Conservation (phyloP, 2,888 invertebrate genomes). For the Macaria notata region DNA sequence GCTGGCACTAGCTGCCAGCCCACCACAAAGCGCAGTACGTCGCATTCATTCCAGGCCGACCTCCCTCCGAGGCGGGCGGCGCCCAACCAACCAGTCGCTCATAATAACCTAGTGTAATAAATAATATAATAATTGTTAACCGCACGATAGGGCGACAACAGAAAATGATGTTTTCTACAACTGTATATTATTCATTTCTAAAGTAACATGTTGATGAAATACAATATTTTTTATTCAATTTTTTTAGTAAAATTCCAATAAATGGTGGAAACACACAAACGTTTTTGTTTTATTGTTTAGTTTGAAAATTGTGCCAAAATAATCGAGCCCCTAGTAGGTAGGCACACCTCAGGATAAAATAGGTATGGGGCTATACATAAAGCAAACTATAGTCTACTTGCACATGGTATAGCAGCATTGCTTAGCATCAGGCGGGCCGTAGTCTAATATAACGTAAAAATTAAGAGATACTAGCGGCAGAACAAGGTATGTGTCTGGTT, state of each 20-base stretch:
- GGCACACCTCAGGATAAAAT: no score
- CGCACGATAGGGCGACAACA: slow-evolving; percentile 45
- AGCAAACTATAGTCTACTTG: no score
- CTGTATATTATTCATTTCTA: slow-evolving; percentile 78
- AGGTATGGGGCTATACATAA: no score
- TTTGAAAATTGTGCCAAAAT: not conserved
- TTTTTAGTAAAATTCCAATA: slow-evolving; percentile 80
- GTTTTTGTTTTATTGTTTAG: slow-evolving; percentile 43
- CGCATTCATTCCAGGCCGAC: slow-evolving; percentile 16
- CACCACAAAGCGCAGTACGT: not conserved
- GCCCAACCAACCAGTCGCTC: slow-evolving; percentile 9
- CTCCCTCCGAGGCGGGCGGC: slow-evolving; percentile 5
- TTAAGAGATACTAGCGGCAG: no score
- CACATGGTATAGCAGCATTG: no score
- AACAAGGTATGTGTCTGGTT: no score
- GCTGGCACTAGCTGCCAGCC: no score
- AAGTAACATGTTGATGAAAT: slow-evolving; percentile 78
- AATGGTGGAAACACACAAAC: slow-evolving; percentile 73
- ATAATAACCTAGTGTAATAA: slow-evolving; percentile 32
- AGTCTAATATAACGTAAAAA: no score
- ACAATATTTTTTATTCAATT: slow-evolving; percentile 83
- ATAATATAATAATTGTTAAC: slow-evolving; percentile 48
- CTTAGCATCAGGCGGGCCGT: no score
- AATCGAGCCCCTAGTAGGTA: no score
- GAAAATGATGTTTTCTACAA: slow-evolving; percentile 66